These are phyloP conservation scores for Dendronephthya gigantea DNA, from an alignment of 64 coral and sea anemone genomes.

Conservation along the genomic window DNA sequence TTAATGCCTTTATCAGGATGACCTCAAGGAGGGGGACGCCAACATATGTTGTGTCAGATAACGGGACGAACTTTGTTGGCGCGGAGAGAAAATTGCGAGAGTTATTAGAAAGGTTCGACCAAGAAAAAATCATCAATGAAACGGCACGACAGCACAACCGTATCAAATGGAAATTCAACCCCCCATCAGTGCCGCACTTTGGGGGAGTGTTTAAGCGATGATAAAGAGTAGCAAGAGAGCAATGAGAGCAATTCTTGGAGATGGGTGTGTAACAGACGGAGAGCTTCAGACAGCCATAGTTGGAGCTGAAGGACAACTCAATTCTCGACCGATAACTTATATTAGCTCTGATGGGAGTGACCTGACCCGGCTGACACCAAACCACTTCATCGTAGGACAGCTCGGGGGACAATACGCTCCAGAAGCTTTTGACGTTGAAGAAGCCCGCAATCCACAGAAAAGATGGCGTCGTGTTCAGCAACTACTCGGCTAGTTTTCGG, in stretches of 20 bases:
- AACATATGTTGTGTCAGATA: conserved; percentile 22
- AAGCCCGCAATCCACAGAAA: conserved; percentile 5
- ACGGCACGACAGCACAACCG: conserved; percentile 1
- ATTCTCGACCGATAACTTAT: conserved; percentile 38
- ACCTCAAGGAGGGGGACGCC: conserved; percentile 26
- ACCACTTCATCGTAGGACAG: conserved; percentile 39
- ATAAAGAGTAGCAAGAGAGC: conserved; percentile 38
- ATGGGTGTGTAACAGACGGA: conserved; percentile 36
- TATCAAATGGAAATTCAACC: conserved; percentile 44
- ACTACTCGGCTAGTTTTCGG: not conserved
- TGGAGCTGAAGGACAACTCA: conserved; percentile 35
- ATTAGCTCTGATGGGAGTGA: conserved; percentile 41
- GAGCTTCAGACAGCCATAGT: conserved; percentile 30
- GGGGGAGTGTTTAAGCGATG: conserved; percentile 39
- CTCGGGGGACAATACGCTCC: conserved; percentile 18
- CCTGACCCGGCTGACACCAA: conserved; percentile 16
- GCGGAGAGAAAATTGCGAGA: conserved; percentile 26
- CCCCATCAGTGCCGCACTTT: conserved; percentile 27
- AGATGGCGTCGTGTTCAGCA: conserved; percentile 25
- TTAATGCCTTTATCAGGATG: conserved; percentile 34
- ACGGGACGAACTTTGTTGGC: conserved; percentile 32
- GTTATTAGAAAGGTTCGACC: not conserved
- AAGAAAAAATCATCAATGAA: conserved; percentile 19
- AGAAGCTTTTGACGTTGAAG: conserved; percentile 8
- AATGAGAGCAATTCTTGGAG: conserved; percentile 28